These are phyloP conservation scores for Gortyna flavago DNA, from an alignment of 2,888 invertebrate species.

Conservation along the genomic window DNA sequence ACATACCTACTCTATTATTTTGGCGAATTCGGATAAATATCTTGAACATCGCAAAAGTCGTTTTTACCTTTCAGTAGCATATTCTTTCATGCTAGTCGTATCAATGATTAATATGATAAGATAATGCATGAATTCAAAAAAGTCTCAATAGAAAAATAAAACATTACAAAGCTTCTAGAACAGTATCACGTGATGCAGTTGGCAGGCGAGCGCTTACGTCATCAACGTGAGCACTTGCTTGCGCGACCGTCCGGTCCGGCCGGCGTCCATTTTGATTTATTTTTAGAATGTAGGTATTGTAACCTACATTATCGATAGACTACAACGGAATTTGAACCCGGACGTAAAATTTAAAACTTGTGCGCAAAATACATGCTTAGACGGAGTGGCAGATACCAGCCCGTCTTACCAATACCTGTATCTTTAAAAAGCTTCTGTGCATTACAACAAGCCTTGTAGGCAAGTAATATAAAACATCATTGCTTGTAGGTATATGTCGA, in stretches of 20 bases:
- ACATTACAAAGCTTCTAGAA: slow-evolving; percentile 43
- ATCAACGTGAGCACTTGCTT: slow-evolving; percentile 39
- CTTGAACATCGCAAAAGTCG: neutral
- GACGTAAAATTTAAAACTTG: neutral
- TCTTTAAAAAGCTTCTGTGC: neutral
- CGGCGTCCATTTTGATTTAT: slow-evolving; percentile 60
- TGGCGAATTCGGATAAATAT: neutral
- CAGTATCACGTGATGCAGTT: slow-evolving; percentile 45
- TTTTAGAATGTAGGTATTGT: neutral
- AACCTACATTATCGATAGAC: neutral
- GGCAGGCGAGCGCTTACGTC: slow-evolving; percentile 1
- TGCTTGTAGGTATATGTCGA: neutral
- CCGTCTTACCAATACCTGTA: neutral
- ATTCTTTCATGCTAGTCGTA: neutral
- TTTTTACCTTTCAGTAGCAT: neutral
- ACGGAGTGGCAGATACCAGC: neutral
- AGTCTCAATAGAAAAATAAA: neutral
- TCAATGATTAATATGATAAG: neutral
- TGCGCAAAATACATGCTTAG: neutral
- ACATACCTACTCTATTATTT: slow-evolving; percentile 38
- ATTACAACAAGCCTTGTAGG: neutral
- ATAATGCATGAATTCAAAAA: neutral
- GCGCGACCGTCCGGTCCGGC: slow-evolving; percentile 5
- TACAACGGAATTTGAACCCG: neutral
- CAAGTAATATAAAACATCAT: no score